A percentile compares a stretch with the other conserved stretches of the same genome.
phyloP scores from a whole-genome alignment of 2,888 invertebrate species.

The Drosophila maculinotata region DNA sequence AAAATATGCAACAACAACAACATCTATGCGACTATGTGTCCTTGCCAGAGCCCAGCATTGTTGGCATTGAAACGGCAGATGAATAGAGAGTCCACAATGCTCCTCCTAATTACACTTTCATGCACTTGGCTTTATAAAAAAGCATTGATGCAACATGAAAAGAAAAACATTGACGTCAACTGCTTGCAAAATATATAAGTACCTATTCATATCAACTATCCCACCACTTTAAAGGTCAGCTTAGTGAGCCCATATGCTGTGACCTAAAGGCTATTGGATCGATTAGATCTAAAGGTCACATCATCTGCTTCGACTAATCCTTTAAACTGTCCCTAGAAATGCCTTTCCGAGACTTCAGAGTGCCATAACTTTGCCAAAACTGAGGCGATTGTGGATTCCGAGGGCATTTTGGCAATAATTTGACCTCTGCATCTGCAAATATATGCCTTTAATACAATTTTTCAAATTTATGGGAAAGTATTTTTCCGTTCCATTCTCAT shows the following conservation, averaged over 20 bases:
- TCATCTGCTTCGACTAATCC: background rate
- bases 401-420: no score
- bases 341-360: no score
- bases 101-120: slow-evolving; percentile 52
- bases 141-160: slow-evolving; percentile 22
- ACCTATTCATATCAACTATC: slow-evolving; percentile 18
- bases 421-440: no score
- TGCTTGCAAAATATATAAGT: background rate
- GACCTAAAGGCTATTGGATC: slow-evolving; percentile 42
- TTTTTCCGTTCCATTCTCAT: no score
- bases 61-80: slow-evolving; percentile 47
- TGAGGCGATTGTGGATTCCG: no score
- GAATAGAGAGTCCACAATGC: slow-evolving; percentile 34
- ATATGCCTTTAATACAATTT: no score
- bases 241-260: slow-evolving; percentile 12
- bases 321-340: no score
- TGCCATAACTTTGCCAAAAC: no score
- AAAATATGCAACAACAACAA: slow-evolving; percentile 9
- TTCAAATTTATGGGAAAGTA: no score
- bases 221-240: slow-evolving; percentile 42
- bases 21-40: slow-evolving; percentile 34
- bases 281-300: slow-evolving; percentile 22
- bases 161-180: slow-evolving; percentile 20
- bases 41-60: slow-evolving; percentile 36
- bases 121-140: slow-evolving; percentile 37